phyloP scores from a whole-genome alignment of 2,888 invertebrate genomes.

The Tenodera sinensis region DNA sequence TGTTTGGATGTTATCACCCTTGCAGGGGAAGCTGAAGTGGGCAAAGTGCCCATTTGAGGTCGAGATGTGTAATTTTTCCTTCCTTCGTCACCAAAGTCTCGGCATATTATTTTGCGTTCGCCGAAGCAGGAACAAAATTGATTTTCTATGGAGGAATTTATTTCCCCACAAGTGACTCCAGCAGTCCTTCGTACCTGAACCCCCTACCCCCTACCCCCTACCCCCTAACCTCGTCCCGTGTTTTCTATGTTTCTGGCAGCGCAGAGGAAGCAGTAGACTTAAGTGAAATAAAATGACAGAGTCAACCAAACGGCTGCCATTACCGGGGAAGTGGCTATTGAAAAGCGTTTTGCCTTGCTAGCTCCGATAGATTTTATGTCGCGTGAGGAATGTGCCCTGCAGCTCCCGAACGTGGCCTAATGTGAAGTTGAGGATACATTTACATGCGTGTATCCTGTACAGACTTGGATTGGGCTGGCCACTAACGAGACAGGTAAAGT shows the following conservation, averaged over 20 bases:
- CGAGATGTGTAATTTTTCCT: background rate
- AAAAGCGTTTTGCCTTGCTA: conserved; percentile 3
- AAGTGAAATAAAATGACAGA: conserved; percentile 2
- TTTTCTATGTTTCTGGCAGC: background rate
- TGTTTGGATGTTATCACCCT: background rate
- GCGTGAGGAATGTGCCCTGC: background rate
- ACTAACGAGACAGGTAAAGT: too few relatives aligned
- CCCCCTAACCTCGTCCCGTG: too few relatives aligned
- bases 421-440: background rate
- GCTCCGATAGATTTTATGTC: background rate
- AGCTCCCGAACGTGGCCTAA: background rate
- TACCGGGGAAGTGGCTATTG: background rate
- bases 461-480: background rate
- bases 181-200: background rate
- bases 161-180: background rate
- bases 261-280: background rate
- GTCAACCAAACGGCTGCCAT: background rate
- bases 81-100: background rate
- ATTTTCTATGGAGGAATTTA: background rate
- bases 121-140: background rate
- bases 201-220: too few relatives aligned
- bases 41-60: background rate
- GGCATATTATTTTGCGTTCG: background rate
- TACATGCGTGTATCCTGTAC: background rate
- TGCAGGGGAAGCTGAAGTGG: background rate